Conservation (phyloP, 2,113 vertebrate species). For the Daubentonia madagascariensis region DNA sequence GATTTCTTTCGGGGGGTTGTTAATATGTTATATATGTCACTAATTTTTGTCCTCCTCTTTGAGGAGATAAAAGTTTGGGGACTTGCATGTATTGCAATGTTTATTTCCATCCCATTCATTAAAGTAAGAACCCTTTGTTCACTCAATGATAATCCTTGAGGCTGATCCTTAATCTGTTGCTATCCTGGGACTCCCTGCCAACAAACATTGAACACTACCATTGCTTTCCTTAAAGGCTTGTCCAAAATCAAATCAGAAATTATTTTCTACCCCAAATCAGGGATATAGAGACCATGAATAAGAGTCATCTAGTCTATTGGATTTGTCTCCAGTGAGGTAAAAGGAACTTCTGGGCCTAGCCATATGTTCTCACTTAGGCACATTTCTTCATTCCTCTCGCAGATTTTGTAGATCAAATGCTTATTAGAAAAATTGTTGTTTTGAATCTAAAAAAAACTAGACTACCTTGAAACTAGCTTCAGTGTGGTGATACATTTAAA, state of each 20-base stretch:
- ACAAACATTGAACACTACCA: neutral
- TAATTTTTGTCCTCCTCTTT: slow-evolving; percentile 8
- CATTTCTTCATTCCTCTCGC: neutral
- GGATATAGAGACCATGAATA: neutral
- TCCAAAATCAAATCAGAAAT: slow-evolving; percentile 25
- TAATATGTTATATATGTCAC: neutral
- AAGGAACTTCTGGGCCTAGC: neutral
- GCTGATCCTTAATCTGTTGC: neutral
- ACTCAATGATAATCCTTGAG: neutral
- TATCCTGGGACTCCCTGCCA: neutral
- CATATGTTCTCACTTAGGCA: neutral
- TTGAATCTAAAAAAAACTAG: neutral
- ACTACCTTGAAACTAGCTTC: neutral
- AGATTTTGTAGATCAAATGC: neutral
- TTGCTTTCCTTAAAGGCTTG: slow-evolving; percentile 38
- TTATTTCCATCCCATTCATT: slow-evolving; percentile 10
- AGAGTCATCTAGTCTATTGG: neutral
- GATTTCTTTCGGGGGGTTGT: neutral
- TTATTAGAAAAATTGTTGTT: neutral
- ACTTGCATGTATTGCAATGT: neutral
- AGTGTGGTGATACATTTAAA: neutral
- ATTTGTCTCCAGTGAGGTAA: slow-evolving; percentile 21
- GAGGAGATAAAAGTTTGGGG: neutral
- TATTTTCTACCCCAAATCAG: neutral
- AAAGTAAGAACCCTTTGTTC: neutral